Base-by-base conservation (phyloP, 2,888 invertebrate genomes). In the Oxycera nigricornis region DNA sequence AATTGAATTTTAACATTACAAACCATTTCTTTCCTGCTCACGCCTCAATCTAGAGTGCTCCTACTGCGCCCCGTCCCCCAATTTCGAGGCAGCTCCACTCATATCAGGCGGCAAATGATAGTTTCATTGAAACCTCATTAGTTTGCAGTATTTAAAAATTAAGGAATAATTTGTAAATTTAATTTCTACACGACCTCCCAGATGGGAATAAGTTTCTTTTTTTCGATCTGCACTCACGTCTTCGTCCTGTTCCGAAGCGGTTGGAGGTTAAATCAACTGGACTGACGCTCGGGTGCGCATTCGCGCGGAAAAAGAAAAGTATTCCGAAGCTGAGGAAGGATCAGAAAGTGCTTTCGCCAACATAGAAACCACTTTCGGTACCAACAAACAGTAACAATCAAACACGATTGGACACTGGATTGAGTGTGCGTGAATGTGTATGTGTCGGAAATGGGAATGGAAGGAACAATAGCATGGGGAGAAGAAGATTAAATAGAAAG, bases 341-440 rank as follows among this genome's bases (percentile, higher is more conserved):
- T 35, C n/a, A 46, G 31, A 61, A 61, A 55, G 52, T 55, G 52
- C 9, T 61, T 61, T 68, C 28, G n/a, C 28, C 17, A 26, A 55
- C 7, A 55, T 9, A 55, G 7, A 22, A 3, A 9, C 24, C 30
- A 62, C n/a, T n/a, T 28, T 35, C 62, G 20, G 20, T 31, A 3
- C 31, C 17, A 26, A 50, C 26, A 46, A 59, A 62, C 17, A 39
- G 14, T 39, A 39, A 39, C 7, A 52, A 52, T 57, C 24, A 9
- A 57, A 62, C 26, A 62, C n/a, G 39, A 55, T 41, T 28, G 24
- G 55, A 70, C 70, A 70, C 70, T 70, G 70, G 70, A 31, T 22
- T 22, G 20, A 20, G 2, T 28, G 24, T 50, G 41, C n/a, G 50
- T 28, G 35, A 17, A 28, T 39, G 30, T 28, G 17, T 14, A 41